Evolutionary conservation across 2,888 invertebrate genomes (phyloP).

Genomic region (Neoascia interrupta): DNA sequence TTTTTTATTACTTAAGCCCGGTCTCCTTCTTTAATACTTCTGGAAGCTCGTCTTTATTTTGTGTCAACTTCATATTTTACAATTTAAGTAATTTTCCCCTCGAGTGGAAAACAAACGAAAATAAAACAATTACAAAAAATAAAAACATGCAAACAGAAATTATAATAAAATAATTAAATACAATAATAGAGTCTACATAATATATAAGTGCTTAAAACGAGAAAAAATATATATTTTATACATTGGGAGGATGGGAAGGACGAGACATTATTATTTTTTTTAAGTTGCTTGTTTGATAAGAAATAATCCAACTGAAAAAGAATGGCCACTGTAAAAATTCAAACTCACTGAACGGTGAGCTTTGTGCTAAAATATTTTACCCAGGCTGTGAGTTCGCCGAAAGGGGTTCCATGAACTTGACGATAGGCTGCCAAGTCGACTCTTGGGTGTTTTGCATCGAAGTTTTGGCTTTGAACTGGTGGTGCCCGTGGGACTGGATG

Average conservation of each 20-base stretch:
- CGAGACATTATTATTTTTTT: constrained; percentile 41
- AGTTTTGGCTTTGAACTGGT: constrained; percentile 77
- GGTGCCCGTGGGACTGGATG: constrained; percentile 78
- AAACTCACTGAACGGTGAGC: constrained; percentile 48
- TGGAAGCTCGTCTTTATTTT: constrained; percentile 47
- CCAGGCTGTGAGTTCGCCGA: constrained; percentile 78
- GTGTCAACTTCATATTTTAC: constrained; percentile 52
- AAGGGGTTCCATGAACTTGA: constrained; percentile 79
- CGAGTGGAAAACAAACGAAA: constrained; percentile 62
- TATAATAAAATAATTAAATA: background rate
- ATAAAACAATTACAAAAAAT: constrained; percentile 43
- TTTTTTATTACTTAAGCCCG: too few relatives aligned
- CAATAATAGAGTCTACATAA: background rate
- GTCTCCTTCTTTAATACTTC: constrained; percentile 6
- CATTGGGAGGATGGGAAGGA: constrained; percentile 21
- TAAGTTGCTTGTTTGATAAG: constrained; percentile 58
- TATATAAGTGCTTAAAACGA: constrained; percentile 21
- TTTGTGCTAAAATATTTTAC: constrained; percentile 77
- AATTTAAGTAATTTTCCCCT: constrained; percentile 51
- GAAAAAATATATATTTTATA: constrained; percentile 24
- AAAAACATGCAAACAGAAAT: constrained; percentile 32
- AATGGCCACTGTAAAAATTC: constrained; percentile 68
- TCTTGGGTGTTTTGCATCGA: constrained; percentile 76
- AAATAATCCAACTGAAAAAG: constrained; percentile 67
- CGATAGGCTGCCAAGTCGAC: constrained; percentile 78